Conservation (phyloP, 2,113 vertebrate species). For the Trinectes maculatus region DNA sequence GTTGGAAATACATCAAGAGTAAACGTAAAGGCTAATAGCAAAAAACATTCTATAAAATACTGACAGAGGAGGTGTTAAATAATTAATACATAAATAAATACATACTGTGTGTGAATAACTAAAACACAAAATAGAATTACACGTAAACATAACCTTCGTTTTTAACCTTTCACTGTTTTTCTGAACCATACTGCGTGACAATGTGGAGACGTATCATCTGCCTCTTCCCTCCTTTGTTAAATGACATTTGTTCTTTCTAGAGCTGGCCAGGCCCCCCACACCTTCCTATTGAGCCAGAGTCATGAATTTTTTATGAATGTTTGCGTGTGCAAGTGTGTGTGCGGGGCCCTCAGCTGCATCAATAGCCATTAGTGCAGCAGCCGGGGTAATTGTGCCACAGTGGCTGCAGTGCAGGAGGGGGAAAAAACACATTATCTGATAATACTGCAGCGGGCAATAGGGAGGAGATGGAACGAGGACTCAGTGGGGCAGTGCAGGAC, state of each 20-base stretch:
- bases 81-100: too few relatives aligned
- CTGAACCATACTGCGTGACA: background rate
- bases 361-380: conserved; percentile 82
- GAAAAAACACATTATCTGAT: conserved; percentile 71
- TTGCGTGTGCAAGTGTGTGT: conserved; percentile 61
- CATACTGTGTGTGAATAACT: too few relatives aligned
- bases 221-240: conserved; percentile 53
- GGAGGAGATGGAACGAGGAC: conserved; percentile 55
- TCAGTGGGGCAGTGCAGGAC: conserved; percentile 41
- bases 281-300: conserved; percentile 68
- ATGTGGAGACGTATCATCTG: conserved; percentile 30
- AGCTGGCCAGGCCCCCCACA: conserved; percentile 61
- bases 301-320: conserved; percentile 82
- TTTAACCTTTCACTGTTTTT: background rate
- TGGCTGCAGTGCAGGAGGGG: conserved; percentile 66
- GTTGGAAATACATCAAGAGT: too few relatives aligned
- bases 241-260: conserved; percentile 70
- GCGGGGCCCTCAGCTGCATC: conserved; percentile 66
- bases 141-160: background rate
- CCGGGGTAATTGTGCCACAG: conserved; percentile 78
- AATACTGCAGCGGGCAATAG: conserved; percentile 73
- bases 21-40: too few relatives aligned
- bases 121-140: too few relatives aligned
- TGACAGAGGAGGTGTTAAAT: too few relatives aligned
- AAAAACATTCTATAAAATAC: too few relatives aligned